These are phyloP conservation scores for Harmothoe impar DNA, from an alignment of 2,888 invertebrate genomes.

Conservation along the genomic window DNA sequence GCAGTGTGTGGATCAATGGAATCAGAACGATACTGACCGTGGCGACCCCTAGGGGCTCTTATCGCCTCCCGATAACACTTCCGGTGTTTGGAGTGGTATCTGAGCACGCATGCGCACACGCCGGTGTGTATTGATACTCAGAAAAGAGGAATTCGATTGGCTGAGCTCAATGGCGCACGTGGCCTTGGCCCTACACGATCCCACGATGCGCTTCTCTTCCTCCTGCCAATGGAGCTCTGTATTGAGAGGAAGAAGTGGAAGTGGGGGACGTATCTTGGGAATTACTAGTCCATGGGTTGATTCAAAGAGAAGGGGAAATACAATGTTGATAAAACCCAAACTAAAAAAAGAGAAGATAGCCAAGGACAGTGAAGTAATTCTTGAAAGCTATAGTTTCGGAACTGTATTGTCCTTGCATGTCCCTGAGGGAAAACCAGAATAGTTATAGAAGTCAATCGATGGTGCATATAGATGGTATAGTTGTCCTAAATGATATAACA, in stretches of 20 bases:
- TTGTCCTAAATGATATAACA: too few relatives aligned
- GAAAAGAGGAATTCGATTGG: slow-evolving; percentile 17
- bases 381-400: too few relatives aligned
- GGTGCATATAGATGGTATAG: too few relatives aligned
- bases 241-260: neutral
- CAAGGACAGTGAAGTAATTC: too few relatives aligned
- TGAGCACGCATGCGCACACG: neutral
- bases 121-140: slow-evolving; percentile 31
- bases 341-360: too few relatives aligned
- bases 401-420: too few relatives aligned
- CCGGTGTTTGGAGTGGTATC: slow-evolving; percentile 14
- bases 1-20: neutral
- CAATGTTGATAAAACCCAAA: too few relatives aligned
- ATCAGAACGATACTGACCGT: neutral
- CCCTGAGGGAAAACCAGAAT: too few relatives aligned
- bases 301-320: too few relatives aligned
- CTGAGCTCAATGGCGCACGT: slow-evolving; percentile 20
- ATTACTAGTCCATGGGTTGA: neutral
- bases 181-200: slow-evolving; percentile 4
- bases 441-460: too few relatives aligned
- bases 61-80: slow-evolving; percentile 31
- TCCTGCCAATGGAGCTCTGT: neutral
- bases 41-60: neutral
- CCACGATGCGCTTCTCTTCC: neutral
- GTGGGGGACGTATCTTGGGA: neutral